Conservation (phyloP, 2,113 vertebrate species). For the Halcyon senegalensis region DNA sequence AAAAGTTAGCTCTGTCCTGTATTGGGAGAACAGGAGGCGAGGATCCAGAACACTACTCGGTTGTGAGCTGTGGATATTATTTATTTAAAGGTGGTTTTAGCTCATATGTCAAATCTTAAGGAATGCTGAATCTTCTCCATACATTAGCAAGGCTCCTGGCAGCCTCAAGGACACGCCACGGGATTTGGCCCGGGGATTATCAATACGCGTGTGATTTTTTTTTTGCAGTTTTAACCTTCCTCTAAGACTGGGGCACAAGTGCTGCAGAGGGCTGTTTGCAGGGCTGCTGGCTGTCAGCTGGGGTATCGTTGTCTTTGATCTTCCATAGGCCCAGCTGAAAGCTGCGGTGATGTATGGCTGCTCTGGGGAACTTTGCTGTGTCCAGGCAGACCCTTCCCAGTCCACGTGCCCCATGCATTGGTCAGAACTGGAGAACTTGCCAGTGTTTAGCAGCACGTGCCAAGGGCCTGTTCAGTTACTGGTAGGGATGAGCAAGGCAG, state of each 20-base stretch:
- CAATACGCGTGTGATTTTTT: background rate
- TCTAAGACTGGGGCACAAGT: background rate
- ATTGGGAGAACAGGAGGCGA: fast-evolving
- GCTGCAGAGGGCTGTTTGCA: background rate
- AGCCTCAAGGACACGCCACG: background rate
- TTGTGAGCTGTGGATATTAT: background rate
- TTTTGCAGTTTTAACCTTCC: background rate
- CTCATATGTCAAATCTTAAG: background rate
- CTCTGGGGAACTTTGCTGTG: background rate
- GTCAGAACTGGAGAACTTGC: background rate
- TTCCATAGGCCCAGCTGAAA: background rate
- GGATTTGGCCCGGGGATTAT: background rate
- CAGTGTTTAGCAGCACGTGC: background rate
- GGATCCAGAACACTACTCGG: background rate
- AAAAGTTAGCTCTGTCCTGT: background rate
- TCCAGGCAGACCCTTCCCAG: background rate
- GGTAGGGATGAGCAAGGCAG: background rate
- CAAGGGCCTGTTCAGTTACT: background rate
- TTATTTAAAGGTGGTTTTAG: background rate
- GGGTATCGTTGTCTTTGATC: background rate
- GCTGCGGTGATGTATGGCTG: background rate
- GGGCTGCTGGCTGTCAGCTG: background rate
- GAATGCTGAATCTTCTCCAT: background rate
- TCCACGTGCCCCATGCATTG: no score
- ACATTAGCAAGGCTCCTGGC: background rate